phyloP scores from a whole-genome alignment of 2,888 invertebrate genomes.

The Drosophila kambysellisi region DNA sequence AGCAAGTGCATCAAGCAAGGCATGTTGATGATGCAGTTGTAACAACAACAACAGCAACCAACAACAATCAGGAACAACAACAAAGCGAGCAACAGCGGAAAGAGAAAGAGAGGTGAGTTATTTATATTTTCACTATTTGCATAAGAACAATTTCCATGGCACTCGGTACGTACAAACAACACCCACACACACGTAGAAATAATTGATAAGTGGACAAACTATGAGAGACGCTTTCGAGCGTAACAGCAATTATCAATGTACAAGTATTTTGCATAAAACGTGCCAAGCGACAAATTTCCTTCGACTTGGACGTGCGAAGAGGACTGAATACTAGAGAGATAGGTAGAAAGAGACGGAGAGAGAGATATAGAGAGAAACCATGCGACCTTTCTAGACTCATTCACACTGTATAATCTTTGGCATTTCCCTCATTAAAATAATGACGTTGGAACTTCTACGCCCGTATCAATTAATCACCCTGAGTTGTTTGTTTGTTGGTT shows the following conservation, averaged over 20 bases:
- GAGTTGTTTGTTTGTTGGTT: background rate
- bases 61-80: slow-evolving; percentile 16
- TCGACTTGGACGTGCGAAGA: slow-evolving; percentile 34
- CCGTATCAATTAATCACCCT: background rate
- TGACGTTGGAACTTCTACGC: background rate
- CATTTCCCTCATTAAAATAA: slow-evolving; percentile 2
- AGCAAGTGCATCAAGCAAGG: slow-evolving; percentile 32
- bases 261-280: slow-evolving; percentile 20
- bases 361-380: background rate
- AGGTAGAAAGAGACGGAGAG: background rate
- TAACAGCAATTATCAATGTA: slow-evolving; percentile 43
- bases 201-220: slow-evolving; percentile 30
- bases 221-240: slow-evolving; percentile 28
- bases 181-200: background rate
- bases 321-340: background rate
- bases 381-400: background rate
- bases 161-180: slow-evolving; percentile 3
- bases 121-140: slow-evolving; percentile 18
- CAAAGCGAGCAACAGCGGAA: slow-evolving; percentile 20
- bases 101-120: slow-evolving; percentile 51
- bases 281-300: slow-evolving; percentile 36
- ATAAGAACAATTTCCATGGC: slow-evolving; percentile 27
- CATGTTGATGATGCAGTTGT: slow-evolving; percentile 11
- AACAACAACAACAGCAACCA: slow-evolving; percentile 25
- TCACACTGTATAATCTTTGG: background rate